phyloP scores from a whole-genome alignment of 2,888 invertebrate genomes.

The Geotrupes spiniger region DNA sequence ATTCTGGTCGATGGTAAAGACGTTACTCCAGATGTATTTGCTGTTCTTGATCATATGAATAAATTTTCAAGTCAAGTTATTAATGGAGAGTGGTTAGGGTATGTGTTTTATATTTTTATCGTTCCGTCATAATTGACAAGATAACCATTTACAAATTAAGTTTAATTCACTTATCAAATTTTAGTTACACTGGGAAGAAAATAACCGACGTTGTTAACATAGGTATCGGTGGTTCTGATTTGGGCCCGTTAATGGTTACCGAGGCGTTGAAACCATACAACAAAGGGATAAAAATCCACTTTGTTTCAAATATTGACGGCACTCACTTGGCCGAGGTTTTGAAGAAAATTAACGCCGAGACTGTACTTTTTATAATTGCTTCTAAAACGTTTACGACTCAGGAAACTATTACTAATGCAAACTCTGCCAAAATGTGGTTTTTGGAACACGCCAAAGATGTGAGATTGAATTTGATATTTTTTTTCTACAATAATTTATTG shows the following conservation, averaged over 20 bases:
- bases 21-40: conserved; percentile 90
- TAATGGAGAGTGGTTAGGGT: conserved; percentile 69
- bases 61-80: conserved; percentile 80
- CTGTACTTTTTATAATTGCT: conserved; percentile 95
- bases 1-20: conserved; percentile 84
- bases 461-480: conserved; percentile 41
- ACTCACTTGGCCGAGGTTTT: conserved; percentile 95
- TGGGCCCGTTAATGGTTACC: conserved; percentile 98
- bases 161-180: conserved; percentile 16
- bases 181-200: conserved; percentile 80
- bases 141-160: no score
- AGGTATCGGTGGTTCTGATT: conserved; percentile 98
- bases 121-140: neutral
- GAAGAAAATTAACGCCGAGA: conserved; percentile 86
- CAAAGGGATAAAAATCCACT: conserved; percentile 84
- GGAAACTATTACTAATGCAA: conserved; percentile 98
- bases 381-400: conserved; percentile 99
- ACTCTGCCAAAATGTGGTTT: conserved; percentile 97
- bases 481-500: neutral
- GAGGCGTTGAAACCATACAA: conserved; percentile 93
- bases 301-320: conserved; percentile 99
- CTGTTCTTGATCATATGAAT: conserved; percentile 92
- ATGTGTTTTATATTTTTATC: conserved; percentile 20
- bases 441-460: conserved; percentile 82
- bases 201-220: conserved; percentile 99